Conservation (phyloP, 2,113 vertebrate genomes). For the Anhinga rufa region DNA sequence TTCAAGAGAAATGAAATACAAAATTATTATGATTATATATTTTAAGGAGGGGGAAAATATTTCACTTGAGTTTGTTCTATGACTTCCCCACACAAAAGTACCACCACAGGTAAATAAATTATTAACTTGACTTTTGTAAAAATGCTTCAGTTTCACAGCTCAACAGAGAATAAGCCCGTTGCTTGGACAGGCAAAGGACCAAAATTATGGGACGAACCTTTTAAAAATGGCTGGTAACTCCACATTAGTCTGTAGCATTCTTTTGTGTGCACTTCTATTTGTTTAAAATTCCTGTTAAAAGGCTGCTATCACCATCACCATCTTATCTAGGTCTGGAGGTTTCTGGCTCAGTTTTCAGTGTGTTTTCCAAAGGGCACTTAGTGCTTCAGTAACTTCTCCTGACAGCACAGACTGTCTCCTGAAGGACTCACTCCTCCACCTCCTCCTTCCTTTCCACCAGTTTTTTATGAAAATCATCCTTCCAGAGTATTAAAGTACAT, state of each 20-base stretch:
- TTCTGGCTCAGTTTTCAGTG: neutral
- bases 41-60: slow-evolving; percentile 38
- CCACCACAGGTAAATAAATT: slow-evolving; percentile 12
- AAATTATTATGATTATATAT: slow-evolving; percentile 57
- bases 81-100: neutral
- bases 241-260: neutral
- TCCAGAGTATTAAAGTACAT: neutral
- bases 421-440: neutral
- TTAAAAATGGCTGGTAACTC: neutral
- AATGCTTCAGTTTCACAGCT: neutral
- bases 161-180: neutral
- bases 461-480: neutral
- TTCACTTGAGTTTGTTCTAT: slow-evolving; percentile 32
- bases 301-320: no score
- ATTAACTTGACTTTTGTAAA: slow-evolving; percentile 11
- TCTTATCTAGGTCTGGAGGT: neutral
- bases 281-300: neutral
- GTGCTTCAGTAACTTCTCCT: neutral
- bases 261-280: neutral
- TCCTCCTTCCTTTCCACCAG: neutral
- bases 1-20: slow-evolving; percentile 54
- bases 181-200: neutral
- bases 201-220: slow-evolving; percentile 7
- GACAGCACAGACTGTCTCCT: neutral
- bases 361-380: neutral